A percentile compares a stretch with the other conserved stretches of the same genome.
phyloP scores from a whole-genome alignment of 2,888 invertebrate genomes.

The Phyllotreta cruciferae region DNA sequence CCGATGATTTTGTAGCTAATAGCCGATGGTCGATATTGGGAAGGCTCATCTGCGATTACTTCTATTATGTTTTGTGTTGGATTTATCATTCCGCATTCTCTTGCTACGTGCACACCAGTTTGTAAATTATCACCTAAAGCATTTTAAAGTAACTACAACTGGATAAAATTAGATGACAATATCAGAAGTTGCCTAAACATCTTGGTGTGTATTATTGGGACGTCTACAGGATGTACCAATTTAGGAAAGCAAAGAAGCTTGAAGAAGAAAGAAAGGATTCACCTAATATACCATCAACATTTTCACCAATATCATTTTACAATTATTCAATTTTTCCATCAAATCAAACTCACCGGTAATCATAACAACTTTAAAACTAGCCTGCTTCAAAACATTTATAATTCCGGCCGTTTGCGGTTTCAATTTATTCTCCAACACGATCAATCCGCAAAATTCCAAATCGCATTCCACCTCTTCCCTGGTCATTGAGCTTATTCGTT shows the following conservation, averaged over 20 bases:
- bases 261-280: no score
- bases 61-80: conserved; percentile 46
- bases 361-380: conserved; percentile 92
- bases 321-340: neutral
- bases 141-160: neutral
- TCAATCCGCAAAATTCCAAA: conserved; percentile 82
- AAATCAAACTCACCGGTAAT: conserved; percentile 75
- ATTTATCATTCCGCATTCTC: conserved; percentile 80
- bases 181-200: no score
- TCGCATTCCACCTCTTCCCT: conserved; percentile 83
- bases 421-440: conserved; percentile 93
- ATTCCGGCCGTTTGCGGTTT: conserved; percentile 86
- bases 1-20: conserved; percentile 41
- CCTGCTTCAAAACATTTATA: conserved; percentile 78
- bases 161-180: no score
- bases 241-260: no score
- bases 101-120: conserved; percentile 91
- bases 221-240: neutral
- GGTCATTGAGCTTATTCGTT: conserved; percentile 73
- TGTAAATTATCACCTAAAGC: conserved; percentile 80
- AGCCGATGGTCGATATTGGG: conserved; percentile 40
- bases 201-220: neutral
- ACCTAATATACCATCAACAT: no score
- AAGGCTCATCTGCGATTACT: conserved; percentile 44
- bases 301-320: neutral